Percentiles rank a stretch among this genome's conserved stretches.
Conservation (phyloP, 2,888 invertebrate genomes). For the Seira sanloemensis region DNA sequence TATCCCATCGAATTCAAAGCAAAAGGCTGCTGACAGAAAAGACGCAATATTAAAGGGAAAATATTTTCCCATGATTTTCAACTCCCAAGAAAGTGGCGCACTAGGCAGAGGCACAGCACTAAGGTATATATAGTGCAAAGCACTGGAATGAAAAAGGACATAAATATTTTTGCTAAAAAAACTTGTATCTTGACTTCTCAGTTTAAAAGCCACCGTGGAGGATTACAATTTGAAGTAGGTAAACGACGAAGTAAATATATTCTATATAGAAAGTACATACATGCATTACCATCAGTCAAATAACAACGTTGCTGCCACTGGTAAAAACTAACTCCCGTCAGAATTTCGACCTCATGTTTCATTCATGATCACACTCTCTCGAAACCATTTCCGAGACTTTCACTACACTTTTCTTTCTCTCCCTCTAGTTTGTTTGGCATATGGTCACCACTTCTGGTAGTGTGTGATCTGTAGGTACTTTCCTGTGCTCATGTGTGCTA, state of each 20-base stretch:
- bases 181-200: neutral
- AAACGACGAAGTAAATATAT: neutral
- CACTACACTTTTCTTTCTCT: slow-evolving; percentile 55
- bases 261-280: neutral
- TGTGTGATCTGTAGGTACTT: neutral
- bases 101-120: neutral
- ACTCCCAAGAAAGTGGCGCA: slow-evolving; percentile 17
- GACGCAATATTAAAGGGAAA: slow-evolving; percentile 23
- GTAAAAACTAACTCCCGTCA: slow-evolving; percentile 56
- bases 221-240: neutral
- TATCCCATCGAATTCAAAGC: slow-evolving; percentile 1
- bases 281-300: slow-evolving; percentile 1
- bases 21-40: slow-evolving; percentile 7
- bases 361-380: slow-evolving; percentile 71
- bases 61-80: slow-evolving; percentile 26
- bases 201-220: neutral
- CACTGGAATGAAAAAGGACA: no score
- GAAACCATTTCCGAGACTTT: slow-evolving; percentile 59
- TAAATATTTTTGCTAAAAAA: neutral
- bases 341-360: slow-evolving; percentile 70
- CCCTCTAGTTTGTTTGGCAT: slow-evolving; percentile 46
- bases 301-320: slow-evolving; percentile 8
- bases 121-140: neutral
- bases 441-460: slow-evolving; percentile 45
- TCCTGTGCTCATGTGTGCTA: neutral